Evolutionary conservation across 2,888 invertebrate genomes (phyloP), one percentile per base, ranked within the genome.

Genomic region (Drosophila nr. perissopoda): DNA sequence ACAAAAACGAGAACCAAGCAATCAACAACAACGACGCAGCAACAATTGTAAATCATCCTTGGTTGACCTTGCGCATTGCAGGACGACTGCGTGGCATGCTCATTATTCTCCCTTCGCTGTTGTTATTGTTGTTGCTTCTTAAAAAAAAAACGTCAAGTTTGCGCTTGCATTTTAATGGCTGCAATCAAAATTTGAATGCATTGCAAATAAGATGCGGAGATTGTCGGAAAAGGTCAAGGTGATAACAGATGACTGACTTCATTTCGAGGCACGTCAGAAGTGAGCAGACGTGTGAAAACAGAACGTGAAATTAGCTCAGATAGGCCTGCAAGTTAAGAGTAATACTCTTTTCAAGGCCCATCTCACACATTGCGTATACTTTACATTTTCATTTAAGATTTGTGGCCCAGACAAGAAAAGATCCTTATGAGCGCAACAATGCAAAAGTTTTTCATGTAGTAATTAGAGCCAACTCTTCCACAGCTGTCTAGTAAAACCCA

Each of bases 161-260:
- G 65, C 57, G 72, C 84, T 72, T 77, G 84, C 82, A 88, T 83
- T 83, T 85, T 86, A 88, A 88, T 85, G 84, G 76, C 70, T 78
- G 85, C 87, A 88, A 85, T 87, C 86, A 88, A 84, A 83, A 88
- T 86, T 86, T 78, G 67, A 76, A 86, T 87, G 84, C 82, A 88
- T 78, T 88, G 89, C 80, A 83, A 72, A 66, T 40, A 57, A 58
- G 76, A 76, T 60, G 76, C 64, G 71, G 63, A 63, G 83, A 33
- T 66, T 71, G 57, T 34, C 62, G n/a, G 61, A 54, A 76, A 80
- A 80, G 74, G 68, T 67, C 80, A 70, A 72, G 75, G 77, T 73
- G 57, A 78, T 67, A 58, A 48, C 61, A 66, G 52, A 57, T 60
- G 49, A 59, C 56, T 49, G 68, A 48, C 45, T 60, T 57, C 31